Evolutionary conservation across 2,888 invertebrate species (phyloP), one percentile per base, ranked within the genome.

Genomic region (Zygothrica quintamaculata): DNA sequence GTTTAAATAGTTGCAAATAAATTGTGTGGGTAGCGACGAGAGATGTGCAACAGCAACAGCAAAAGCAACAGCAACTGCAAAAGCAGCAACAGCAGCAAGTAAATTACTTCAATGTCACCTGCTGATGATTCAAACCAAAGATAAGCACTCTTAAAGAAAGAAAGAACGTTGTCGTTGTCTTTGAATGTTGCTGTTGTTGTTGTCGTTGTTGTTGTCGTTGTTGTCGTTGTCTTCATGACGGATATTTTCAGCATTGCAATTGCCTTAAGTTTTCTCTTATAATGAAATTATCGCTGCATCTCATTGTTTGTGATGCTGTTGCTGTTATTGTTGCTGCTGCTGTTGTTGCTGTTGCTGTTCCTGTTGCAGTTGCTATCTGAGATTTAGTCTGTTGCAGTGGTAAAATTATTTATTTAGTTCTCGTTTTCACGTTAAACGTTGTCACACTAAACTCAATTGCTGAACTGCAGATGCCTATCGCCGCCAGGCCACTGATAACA

Each of bases 61-160:
- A 58, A 37, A 26, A 43, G 9, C 46, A 48, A 16, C 61, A 25
- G n/a, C 46, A 50, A 33, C 50, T 34, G 13, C 58, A 37, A 26
- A 69, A 70, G 43, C 74, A 78, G 57, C 86, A 72, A 46, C 72
- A 65, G 66, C 70, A 76, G 72, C 71, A 75, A 84, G 78, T 87
- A 85, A 84, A 84, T 88, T 88, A 85, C 87, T 78, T 84, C 85
- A 87, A 82, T 87, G 84, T 85, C 84, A 85, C 87, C 84, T 84
- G 84, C 77, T 80, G 81, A 80, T 74, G 82, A 78, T 85, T 84
- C 84, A 81, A 82, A 80, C 47, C 70, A 52, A 16, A 75, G 86
- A 86, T 84, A 86, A 84, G 81, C 78, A 73, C 55, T 65, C 74
- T 47, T 64, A 57, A 74, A 82, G 77, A 74, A 66, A 67, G 60